Evolutionary conservation across 2,113 vertebrate species (phyloP).

Genomic region (Oostethus manadensis): DNA sequence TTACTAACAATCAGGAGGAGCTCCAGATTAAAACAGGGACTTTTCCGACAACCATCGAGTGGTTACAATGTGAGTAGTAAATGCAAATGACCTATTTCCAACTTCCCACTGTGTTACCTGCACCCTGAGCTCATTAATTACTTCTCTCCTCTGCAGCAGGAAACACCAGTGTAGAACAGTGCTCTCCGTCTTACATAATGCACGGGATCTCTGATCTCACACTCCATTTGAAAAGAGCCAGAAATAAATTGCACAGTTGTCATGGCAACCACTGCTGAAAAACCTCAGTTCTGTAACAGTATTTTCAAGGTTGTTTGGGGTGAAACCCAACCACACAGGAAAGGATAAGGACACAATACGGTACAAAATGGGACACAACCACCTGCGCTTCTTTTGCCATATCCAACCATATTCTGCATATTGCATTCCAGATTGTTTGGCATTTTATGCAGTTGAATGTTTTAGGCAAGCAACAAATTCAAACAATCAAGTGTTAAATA

Average conservation of each 20-base stretch:
- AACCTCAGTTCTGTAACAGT: slow-evolving; percentile 56
- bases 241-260: slow-evolving; percentile 72
- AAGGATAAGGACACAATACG: slow-evolving; percentile 8
- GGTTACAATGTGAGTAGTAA: neutral
- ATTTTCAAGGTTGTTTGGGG: slow-evolving; percentile 65
- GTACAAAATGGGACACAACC: slow-evolving; percentile 19
- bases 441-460: slow-evolving; percentile 2
- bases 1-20: neutral
- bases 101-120: slow-evolving; percentile 4
- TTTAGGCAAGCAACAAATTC: neutral
- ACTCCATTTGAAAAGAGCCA: slow-evolving; percentile 64
- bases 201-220: slow-evolving; percentile 59
- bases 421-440: neutral
- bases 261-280: slow-evolving; percentile 68
- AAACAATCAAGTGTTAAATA: neutral
- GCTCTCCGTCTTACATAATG: slow-evolving; percentile 66
- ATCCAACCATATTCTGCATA: neutral
- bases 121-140: slow-evolving; percentile 49
- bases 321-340: slow-evolving; percentile 40
- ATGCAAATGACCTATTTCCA: slow-evolving; percentile 1
- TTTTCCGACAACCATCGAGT: neutral
- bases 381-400: slow-evolving; percentile 1
- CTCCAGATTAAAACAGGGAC: neutral
- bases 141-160: slow-evolving; percentile 53
- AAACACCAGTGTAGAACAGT: slow-evolving; percentile 66